phyloP scores from a whole-genome alignment of 2,113 vertebrate species.

The Spermophilus dauricus region DNA sequence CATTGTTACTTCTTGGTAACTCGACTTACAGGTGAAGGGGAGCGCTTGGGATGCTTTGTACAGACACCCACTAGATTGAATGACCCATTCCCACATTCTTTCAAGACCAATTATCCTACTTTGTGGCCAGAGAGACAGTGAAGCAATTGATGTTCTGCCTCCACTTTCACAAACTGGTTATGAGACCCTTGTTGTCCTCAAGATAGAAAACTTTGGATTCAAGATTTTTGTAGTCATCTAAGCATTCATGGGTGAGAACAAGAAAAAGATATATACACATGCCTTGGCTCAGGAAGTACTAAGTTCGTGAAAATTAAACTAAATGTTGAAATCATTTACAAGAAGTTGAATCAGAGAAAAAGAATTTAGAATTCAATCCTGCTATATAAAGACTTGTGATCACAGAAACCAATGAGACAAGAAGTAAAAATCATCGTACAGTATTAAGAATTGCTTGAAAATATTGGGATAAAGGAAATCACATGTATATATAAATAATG shows the following conservation, averaged over 20 bases:
- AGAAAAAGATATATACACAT: neutral
- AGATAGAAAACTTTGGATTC: neutral
- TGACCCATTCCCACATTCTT: neutral
- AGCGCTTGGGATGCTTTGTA: neutral
- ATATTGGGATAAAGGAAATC: neutral
- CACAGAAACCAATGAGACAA: neutral
- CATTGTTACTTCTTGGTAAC: neutral
- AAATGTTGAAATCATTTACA: neutral
- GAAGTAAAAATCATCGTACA: neutral
- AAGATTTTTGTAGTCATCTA: neutral
- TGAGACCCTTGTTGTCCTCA: neutral
- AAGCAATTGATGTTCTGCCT: neutral
- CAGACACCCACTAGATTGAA: neutral
- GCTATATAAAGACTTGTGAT: neutral
- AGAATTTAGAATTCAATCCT: neutral
- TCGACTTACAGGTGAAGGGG: neutral
- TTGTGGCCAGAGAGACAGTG: neutral
- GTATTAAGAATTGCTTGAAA: neutral
- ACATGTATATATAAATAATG: neutral
- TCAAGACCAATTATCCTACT: neutral
- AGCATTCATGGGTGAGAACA: neutral
- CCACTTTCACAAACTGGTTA: neutral
- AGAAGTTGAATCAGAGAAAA: conserved; percentile 1
- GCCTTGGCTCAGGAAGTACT: neutral
- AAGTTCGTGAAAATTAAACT: neutral